Evolutionary conservation across 2,797 vertebrate genomes (phyloP).

Genomic region (Austrolebias charrua): DNA sequence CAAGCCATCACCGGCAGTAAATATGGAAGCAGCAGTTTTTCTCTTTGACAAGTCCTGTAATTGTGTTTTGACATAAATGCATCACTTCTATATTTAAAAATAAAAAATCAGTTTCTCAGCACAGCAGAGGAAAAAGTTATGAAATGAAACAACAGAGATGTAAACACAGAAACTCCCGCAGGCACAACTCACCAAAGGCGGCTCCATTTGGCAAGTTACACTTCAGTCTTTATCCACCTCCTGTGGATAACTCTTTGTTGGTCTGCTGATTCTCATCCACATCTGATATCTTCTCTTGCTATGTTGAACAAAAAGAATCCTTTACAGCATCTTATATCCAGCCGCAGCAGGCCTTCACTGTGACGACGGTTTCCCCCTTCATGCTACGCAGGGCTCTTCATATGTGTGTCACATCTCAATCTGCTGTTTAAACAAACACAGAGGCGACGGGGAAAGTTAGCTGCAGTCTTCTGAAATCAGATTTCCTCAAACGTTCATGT

Average conservation of each 20-base stretch:
- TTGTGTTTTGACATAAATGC: slow-evolving; percentile 5
- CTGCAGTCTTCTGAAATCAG: not conserved
- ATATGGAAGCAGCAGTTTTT: not conserved
- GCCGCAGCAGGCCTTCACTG: slow-evolving; percentile 19
- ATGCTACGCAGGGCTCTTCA: not conserved
- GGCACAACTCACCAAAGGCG: slow-evolving; percentile 3
- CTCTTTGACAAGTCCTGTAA: slow-evolving; percentile 3
- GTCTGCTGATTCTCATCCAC: slow-evolving; percentile 25
- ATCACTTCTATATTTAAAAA: slow-evolving; percentile 4
- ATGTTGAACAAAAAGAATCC: slow-evolving; percentile 18
- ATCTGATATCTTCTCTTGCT: slow-evolving; percentile 6
- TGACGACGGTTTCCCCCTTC: slow-evolving; percentile 16
- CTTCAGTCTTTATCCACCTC: slow-evolving; percentile 20
- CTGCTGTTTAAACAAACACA: not conserved
- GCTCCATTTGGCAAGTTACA: slow-evolving; percentile 5
- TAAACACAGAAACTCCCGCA: slow-evolving; percentile 24
- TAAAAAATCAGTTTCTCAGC: slow-evolving; percentile 3
- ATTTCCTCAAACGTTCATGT: not conserved
- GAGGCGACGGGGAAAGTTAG: not conserved
- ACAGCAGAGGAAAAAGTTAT: slow-evolving; percentile 7
- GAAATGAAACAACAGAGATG: slow-evolving; percentile 19
- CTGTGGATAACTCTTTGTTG: slow-evolving; percentile 22
- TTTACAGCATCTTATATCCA: slow-evolving; percentile 4
- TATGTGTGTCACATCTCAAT: slow-evolving; percentile 2
- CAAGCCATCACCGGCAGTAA: not conserved